Percentiles rank a stretch among this genome's conserved stretches.
Conservation (phyloP, 2,888 invertebrate species). For the Panopea generosa region DNA sequence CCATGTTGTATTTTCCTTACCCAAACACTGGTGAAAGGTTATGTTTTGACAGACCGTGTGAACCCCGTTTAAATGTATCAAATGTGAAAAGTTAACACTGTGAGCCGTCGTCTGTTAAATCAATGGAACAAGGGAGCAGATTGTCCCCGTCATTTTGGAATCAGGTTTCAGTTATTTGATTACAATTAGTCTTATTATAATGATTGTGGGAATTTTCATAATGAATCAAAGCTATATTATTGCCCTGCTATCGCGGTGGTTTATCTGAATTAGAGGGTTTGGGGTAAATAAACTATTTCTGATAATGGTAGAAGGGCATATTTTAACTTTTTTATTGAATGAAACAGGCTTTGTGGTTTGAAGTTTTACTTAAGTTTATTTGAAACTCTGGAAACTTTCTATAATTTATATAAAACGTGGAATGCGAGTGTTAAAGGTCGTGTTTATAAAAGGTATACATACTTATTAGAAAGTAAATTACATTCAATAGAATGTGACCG, state of each 20-base stretch:
- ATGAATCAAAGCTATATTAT: conserved; percentile 35
- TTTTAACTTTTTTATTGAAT: not conserved
- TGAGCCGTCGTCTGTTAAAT: conserved; percentile 10
- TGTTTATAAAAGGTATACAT: not conserved
- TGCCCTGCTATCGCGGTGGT: conserved; percentile 22
- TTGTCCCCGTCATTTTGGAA: conserved; percentile 12
- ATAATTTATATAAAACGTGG: no score
- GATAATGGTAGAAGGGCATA: not conserved
- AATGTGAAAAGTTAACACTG: conserved; percentile 5
- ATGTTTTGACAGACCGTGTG: conserved; percentile 25
- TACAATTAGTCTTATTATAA: conserved; percentile 26
- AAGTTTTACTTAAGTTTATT: not conserved
- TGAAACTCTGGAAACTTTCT: no score
- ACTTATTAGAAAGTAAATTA: conserved; percentile 7
- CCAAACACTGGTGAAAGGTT: conserved; percentile 1
- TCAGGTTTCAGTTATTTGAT: not conserved
- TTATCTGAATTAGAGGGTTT: conserved; percentile 1
- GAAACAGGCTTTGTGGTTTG: not conserved
- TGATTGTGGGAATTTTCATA: conserved; percentile 38
- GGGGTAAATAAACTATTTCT: not conserved
- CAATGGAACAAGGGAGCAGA: conserved; percentile 31
- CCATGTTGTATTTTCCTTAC: no score
- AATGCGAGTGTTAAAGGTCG: conserved; percentile 1
- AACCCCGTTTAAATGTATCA: conserved; percentile 13
- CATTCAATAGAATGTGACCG: no score